Evolutionary conservation across 2,888 invertebrate genomes (phyloP).

Genomic region (Plusia festucae): DNA sequence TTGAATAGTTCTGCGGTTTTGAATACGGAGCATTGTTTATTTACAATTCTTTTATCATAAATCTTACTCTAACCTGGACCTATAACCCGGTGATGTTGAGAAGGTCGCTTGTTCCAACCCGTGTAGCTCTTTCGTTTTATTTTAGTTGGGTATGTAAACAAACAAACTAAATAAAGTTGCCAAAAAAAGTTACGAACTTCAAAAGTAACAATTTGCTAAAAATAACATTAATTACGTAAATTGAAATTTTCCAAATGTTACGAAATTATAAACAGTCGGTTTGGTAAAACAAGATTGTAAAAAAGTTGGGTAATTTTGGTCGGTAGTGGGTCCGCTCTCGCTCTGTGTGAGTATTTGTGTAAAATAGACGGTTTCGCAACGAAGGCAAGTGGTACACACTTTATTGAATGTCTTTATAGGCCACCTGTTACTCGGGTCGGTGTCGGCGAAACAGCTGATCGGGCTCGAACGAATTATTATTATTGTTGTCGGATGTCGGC

Average conservation of each 20-base stretch:
- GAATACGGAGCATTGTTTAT: not conserved
- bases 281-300: conserved; percentile 37
- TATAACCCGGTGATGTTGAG: not conserved
- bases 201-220: not conserved
- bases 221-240: not conserved
- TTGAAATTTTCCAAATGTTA: conserved; percentile 24
- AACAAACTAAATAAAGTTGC: not conserved
- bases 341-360: conserved; percentile 77
- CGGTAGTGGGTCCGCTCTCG: conserved; percentile 63
- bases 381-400: conserved; percentile 87
- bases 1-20: not conserved
- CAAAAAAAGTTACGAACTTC: not conserved
- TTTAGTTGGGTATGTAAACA: not conserved
- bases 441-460: conserved; percentile 88
- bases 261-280: conserved; percentile 32
- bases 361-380: conserved; percentile 84
- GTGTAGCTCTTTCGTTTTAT: not conserved
- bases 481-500: conserved; percentile 84
- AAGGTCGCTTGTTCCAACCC: not conserved
- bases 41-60: not conserved
- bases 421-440: conserved; percentile 89
- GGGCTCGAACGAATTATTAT: conserved; percentile 87
- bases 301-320: conserved; percentile 61
- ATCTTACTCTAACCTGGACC: not conserved
- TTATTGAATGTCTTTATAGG: conserved; percentile 90